A percentile compares a stretch with the other conserved stretches of the same genome.
Evolutionary conservation across 2,113 vertebrate species (phyloP).

Genomic region (Burhinus bistriatus): DNA sequence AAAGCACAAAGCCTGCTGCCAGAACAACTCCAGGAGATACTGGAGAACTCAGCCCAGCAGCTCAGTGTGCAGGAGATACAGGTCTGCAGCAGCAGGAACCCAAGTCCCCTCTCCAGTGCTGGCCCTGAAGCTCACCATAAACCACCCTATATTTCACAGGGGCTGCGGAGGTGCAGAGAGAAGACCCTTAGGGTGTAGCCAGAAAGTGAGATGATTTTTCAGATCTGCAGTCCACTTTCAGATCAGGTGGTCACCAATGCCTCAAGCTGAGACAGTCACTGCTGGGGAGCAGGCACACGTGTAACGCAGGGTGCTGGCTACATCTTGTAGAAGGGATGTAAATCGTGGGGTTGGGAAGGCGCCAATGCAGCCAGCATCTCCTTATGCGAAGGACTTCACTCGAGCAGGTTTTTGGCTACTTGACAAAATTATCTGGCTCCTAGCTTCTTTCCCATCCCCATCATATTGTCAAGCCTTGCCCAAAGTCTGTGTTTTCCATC

Average conservation of each 20-base stretch:
- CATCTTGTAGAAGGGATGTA: not conserved
- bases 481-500: not conserved
- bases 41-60: not conserved
- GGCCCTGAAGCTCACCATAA: not conserved
- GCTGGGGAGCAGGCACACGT: not conserved
- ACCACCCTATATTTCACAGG: not conserved
- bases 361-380: not conserved
- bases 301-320: not conserved
- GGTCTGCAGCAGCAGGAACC: not conserved
- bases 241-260: not conserved
- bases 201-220: not conserved
- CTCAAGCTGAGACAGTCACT: not conserved
- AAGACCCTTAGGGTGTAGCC: not conserved
- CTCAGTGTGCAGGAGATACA: accelerated
- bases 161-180: too few species aligned
- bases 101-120: not conserved
- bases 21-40: not conserved
- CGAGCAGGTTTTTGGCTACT: not conserved
- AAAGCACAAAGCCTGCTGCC: not conserved
- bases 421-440: not conserved
- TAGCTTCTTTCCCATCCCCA: not conserved
- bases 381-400: not conserved
- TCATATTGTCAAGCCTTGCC: not conserved
- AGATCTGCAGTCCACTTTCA: not conserved
- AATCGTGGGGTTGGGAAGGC: not conserved